Evolutionary conservation across 2,888 invertebrate species (phyloP), one percentile per base, ranked within the genome.

Genomic region (Andrena praecox): DNA sequence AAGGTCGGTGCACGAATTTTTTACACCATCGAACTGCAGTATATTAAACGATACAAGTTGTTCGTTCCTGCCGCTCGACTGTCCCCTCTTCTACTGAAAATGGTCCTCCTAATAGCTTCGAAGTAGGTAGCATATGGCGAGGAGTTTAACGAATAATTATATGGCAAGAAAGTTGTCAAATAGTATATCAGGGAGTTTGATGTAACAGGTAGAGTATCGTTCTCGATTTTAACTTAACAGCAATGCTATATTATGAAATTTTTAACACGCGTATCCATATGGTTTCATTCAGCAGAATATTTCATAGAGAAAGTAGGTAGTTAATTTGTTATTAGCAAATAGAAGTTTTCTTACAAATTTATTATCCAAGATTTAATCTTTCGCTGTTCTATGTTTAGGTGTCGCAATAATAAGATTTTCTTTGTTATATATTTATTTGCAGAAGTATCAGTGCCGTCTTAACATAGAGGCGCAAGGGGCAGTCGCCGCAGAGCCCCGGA

Each of bases 1-100:
- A 84, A 88, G 87, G 86, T 86, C 74, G 69, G 16, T 54, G 20
- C 10, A 78, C 33, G 62, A 66, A 54, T 79, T 67, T 71, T 71
- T 54, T 42, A 27, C 31, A 50, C 29, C 72, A 66, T 20, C 67
- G 70, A 74, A 71, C 54, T 67, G 52, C 70, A 66, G 16, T 31
- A 66, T 77, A 85, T 78, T 42, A 16, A 0, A 27, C 7, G 29
- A 33, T 42, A 80, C 67, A 72, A 72, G 75, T 78, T 29, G 70
- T 50, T 64, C 54, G 24, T 68, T 20, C 24, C 5, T 24, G 52
- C 69, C 50, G 12, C 8, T 48, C 24, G 1, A 24, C 29, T 12
- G 16, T 8, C 27, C 50, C 4, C n/a, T 10, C 3, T 50, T 24
- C 31, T 33, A 2, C 12, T 0, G 8, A 20, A 42, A 60, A 16